These are phyloP conservation scores for Thaumatotibia leucotreta DNA, from an alignment of 1,140 invertebrate species.

Conservation along the genomic window DNA sequence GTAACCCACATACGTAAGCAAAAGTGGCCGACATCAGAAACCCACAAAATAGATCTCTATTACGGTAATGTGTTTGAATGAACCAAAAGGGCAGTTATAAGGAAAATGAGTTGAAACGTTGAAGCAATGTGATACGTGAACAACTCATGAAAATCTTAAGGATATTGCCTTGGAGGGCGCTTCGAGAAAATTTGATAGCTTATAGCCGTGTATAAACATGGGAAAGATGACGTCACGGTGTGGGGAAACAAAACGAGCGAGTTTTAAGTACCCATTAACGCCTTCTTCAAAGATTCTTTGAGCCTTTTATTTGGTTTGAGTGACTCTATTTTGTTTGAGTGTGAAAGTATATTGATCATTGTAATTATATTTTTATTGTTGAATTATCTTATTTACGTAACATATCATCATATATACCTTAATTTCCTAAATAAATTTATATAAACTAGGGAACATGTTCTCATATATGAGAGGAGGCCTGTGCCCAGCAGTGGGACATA, in stretches of 20 bases:
- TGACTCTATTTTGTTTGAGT: too few relatives aligned
- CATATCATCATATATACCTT: too few relatives aligned
- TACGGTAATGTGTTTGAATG: conserved; percentile 5
- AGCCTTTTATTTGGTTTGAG: conserved; percentile 14
- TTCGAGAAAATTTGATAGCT: conserved; percentile 66
- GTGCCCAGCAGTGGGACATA: too few relatives aligned
- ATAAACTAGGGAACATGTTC: too few relatives aligned
- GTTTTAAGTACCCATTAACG: background rate
- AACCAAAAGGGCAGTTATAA: conserved; percentile 23
- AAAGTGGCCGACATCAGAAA: background rate
- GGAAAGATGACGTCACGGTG: conserved; percentile 26
- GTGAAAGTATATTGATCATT: too few relatives aligned
- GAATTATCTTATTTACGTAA: too few relatives aligned
- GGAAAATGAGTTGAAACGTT: conserved; percentile 49
- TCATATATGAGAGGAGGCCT: too few relatives aligned
- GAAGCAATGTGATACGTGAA: conserved; percentile 58
- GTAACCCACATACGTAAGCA: background rate
- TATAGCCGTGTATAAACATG: conserved; percentile 44
- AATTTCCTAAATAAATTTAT: too few relatives aligned
- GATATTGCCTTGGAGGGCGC: conserved; percentile 63
- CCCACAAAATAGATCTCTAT: conserved; percentile 6
- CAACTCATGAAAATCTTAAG: conserved; percentile 69
- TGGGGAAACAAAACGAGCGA: background rate
- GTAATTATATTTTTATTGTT: too few relatives aligned
- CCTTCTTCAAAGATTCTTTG: background rate